These are phyloP conservation scores for Microplitis manilae DNA, from an alignment of 2,888 invertebrate genomes.

Conservation along the genomic window DNA sequence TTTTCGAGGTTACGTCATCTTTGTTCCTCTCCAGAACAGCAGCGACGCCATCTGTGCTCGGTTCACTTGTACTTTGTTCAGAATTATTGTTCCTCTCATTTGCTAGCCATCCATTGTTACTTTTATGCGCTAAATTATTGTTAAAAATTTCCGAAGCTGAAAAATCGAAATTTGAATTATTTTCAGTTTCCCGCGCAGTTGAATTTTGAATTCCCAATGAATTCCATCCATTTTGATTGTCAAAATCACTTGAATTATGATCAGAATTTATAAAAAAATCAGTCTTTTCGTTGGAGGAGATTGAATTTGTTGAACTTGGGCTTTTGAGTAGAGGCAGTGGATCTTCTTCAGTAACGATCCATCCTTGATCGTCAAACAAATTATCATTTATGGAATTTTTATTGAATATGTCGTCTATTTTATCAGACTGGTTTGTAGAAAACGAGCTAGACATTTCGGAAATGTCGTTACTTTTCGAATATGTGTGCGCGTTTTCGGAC, in stretches of 20 bases:
- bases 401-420: not conserved
- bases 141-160: too few relatives aligned
- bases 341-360: constrained; percentile 64
- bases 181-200: too few relatives aligned
- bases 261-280: constrained; percentile 13
- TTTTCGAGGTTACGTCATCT: too few relatives aligned
- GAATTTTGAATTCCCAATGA: too few relatives aligned
- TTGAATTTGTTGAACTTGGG: not conserved
- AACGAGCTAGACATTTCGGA: not conserved
- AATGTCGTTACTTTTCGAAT: not conserved
- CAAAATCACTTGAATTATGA: constrained; percentile 5
- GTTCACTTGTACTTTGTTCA: too few relatives aligned
- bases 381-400: constrained; percentile 53
- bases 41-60: too few relatives aligned
- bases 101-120: too few relatives aligned
- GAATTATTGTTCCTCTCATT: too few relatives aligned
- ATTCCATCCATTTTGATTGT: not conserved
- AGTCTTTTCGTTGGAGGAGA: constrained; percentile 6
- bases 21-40: too few relatives aligned
- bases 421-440: not conserved
- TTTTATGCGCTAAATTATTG: too few relatives aligned
- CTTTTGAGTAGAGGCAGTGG: constrained; percentile 31
- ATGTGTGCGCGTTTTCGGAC: not conserved
- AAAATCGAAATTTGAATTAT: too few relatives aligned
- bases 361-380: constrained; percentile 67